Conservation (phyloP, 2,888 invertebrate genomes). For the Lumbricus terrestris region DNA sequence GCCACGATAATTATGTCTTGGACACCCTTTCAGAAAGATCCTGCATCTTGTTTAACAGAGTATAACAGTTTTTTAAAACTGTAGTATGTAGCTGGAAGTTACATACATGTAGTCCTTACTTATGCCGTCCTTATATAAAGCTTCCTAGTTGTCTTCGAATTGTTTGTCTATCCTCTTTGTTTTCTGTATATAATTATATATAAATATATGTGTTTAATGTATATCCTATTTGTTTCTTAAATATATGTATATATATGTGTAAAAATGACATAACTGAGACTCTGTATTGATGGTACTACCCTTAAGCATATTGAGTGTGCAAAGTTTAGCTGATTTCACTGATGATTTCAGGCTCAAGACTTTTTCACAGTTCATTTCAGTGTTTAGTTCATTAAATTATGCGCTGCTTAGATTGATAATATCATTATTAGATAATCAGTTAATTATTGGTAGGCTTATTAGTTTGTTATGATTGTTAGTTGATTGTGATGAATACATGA, state of each 20-base stretch:
- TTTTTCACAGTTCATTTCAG: background rate
- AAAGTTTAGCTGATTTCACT: background rate
- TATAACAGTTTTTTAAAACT: background rate
- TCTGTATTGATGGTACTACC: background rate
- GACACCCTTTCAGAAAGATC: background rate
- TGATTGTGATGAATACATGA: background rate
- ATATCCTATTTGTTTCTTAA: background rate
- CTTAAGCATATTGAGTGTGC: background rate
- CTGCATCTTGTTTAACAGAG: background rate
- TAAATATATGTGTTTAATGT: no score
- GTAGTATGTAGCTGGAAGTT: background rate
- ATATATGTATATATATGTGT: no score
- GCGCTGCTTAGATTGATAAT: background rate
- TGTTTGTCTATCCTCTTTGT: no score
- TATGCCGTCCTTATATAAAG: no score
- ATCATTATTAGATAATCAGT: background rate
- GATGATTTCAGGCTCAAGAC: background rate
- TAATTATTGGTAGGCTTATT: background rate
- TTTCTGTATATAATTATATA: no score
- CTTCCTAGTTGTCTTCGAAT: no score
- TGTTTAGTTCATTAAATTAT: background rate
- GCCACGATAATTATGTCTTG: background rate
- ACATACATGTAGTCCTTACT: background rate
- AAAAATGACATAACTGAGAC: background rate
- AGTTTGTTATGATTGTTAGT: background rate